Base-by-base conservation (phyloP, 1,140 invertebrate genomes). In the Drosophila punjabiensis region DNA sequence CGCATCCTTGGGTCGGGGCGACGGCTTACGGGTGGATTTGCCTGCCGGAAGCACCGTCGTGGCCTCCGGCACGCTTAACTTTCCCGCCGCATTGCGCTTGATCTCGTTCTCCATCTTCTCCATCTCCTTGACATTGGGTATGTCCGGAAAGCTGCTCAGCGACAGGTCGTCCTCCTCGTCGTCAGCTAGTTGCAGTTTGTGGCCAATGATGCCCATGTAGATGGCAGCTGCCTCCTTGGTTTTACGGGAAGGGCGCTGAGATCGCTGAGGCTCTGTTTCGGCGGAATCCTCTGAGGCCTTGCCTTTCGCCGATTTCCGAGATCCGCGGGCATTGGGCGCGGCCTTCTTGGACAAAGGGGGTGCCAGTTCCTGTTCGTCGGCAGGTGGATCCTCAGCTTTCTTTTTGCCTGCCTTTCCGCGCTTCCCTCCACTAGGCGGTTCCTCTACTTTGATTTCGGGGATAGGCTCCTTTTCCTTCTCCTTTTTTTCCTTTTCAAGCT, bases 191-290 rank as follows among this genome's bases (percentile, higher is more conserved):
- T 94, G 94, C 24, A 96, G 93, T 86, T 96, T 96, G 79, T 96
- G 95, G 10, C 95, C 96, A 30, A 97, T 93, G 75, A 96, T 95
- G 85, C 96, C 96, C 95, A 97, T 96, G 71, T 96, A 97, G 30
- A 96, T 94, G 20, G 96, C 94, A 16, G 96, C 96, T 55, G 96
- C 96, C 93, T 96, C 96, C 91, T 96, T 97, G 7, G 96, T 96
- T 92, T 96, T 97, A 43, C 96, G 94, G 2, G 95, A 94, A 0
- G 96, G 96, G 45, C 96, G 79, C 50, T 89, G 83, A 39, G 92
- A 64, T 2, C 81, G 88, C 76, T 79, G 79, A 45, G 82, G 55
- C 37, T 20, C 73, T 3, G 56, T 37, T 10, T 76, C 70, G 1
- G 30, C n/a, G 16, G 56, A 43, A 11, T 69, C 69, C 45, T 59